A percentile compares a stretch with the other conserved stretches of the same genome.
These are phyloP conservation scores for Magallana ariakensis DNA, from an alignment of 1,140 invertebrate species.

Conservation along the genomic window DNA sequence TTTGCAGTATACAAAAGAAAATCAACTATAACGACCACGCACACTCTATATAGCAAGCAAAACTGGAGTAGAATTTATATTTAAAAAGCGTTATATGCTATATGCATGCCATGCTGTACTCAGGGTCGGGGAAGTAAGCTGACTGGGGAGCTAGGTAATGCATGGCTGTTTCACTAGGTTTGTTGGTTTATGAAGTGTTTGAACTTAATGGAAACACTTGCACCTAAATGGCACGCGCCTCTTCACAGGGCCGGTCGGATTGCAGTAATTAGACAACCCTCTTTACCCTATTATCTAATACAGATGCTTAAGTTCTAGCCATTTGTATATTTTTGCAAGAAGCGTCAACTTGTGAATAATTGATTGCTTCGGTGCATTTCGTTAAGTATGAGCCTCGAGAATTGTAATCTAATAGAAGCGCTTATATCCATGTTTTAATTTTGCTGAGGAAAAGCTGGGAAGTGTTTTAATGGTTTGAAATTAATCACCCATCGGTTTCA, in stretches of 20 bases:
- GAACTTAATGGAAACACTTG: not conserved
- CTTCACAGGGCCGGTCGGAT: not conserved
- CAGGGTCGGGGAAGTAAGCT: too few relatives aligned
- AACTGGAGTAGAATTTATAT: too few relatives aligned
- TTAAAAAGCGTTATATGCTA: too few relatives aligned
- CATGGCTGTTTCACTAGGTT: constrained; percentile 1
- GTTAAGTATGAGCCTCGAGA: not conserved
- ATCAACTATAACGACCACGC: too few relatives aligned
- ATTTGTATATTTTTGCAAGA: not conserved
- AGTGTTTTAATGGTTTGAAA: too few relatives aligned
- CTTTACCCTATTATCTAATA: not conserved
- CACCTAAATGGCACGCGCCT: not conserved
- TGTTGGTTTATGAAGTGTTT: constrained; percentile 14
- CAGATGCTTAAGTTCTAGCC: not conserved
- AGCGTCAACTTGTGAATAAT: not conserved
- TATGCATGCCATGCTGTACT: too few relatives aligned
- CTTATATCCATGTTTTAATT: too few relatives aligned
- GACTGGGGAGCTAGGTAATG: not conserved
- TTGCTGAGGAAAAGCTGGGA: too few relatives aligned
- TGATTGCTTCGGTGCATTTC: not conserved
- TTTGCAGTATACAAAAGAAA: too few relatives aligned
- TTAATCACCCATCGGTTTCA: too few relatives aligned
- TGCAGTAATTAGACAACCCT: not conserved
- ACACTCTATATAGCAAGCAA: too few relatives aligned
- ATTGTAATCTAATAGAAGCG: not conserved